Conservation (phyloP, 2,113 vertebrate species). For the Jaculus jaculus region DNA sequence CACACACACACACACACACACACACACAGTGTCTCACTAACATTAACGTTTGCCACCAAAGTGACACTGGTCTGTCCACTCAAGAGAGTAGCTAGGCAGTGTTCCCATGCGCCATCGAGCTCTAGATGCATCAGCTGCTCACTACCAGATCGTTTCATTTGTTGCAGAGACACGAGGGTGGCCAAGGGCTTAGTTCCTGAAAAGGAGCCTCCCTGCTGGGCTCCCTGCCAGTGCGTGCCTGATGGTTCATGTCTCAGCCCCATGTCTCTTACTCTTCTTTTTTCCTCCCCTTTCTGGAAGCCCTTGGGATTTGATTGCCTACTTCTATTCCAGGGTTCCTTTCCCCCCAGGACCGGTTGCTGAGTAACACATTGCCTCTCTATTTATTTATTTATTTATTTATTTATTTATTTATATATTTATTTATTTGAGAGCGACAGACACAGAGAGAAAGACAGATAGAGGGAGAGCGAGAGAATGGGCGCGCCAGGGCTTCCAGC, state of each 20-base stretch:
- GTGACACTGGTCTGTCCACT: neutral
- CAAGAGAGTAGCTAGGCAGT: constrained; percentile 46
- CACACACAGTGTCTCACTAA: neutral
- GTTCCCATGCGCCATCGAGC: constrained; percentile 25
- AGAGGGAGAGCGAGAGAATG: no score
- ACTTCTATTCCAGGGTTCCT: constrained; percentile 16
- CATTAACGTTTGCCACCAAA: neutral
- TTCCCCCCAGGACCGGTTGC: constrained; percentile 19
- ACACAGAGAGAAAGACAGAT: no score
- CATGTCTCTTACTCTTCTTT: neutral
- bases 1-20: neutral
- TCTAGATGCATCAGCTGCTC: neutral
- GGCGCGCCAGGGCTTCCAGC: no score
- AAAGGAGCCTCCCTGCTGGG: constrained; percentile 5
- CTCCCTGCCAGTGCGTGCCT: constrained; percentile 14
- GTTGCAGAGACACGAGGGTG: constrained; percentile 41
- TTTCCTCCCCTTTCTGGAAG: neutral
- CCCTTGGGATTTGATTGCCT: constrained; percentile 16
- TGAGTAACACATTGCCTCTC: neutral
- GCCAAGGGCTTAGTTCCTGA: constrained; percentile 46
- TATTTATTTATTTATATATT: no score
- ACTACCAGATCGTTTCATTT: constrained; percentile 28
- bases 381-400: no score
- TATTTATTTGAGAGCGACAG: no score
- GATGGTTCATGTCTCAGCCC: constrained; percentile 1